Base-by-base conservation (phyloP, 2,113 vertebrate genomes). In the Willisornis vidua region DNA sequence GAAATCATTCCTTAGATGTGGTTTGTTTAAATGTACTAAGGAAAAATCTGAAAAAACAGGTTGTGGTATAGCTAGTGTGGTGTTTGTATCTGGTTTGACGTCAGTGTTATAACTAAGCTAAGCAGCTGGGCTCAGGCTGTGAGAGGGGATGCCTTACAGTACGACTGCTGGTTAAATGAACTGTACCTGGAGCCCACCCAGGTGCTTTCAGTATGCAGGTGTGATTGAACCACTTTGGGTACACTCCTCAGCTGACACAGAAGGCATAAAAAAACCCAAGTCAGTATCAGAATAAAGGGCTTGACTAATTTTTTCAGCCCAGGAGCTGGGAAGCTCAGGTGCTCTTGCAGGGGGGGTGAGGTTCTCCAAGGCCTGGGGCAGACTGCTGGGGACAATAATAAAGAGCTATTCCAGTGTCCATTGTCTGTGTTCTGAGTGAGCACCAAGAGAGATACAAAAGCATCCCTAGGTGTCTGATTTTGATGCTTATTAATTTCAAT, bases 1-100 rank as follows among this genome's bases (percentile, higher is more conserved):
- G 62, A 97, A 95, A 91, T 95, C 41, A 57, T 59, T 96, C 55
- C 81, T 94, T 97, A 95, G 82, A 95, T 95, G 93, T 87, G 93
- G 52, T 82, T 88, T 71, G 83, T 89, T 95, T 81, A 78, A 94
- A 65, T 15, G 41, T 65, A 72, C 45, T 76, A 67, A 88, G 89
- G 90, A 94, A 95, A 89, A 90, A 87, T 73, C 35, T 55, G 72
- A 87, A 88, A 75, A 65, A 81, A 29, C 70, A 51, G 45, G 57
- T 88, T 85, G 61, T 78, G 91, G 87, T 86, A 65, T 31, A 63
- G 28, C 26, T 62, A 37, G 10, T 52, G n/a, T 54, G 13, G 1
- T 84, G 37, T 94, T 70, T 89, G 33, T 80, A 4, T 84, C 62
- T 96, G 85, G 43, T 85, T 95, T 63, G 26, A 70, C 91, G 95